Base-by-base conservation (phyloP, 1,140 invertebrate species). In the Drosophila simulans region DNA sequence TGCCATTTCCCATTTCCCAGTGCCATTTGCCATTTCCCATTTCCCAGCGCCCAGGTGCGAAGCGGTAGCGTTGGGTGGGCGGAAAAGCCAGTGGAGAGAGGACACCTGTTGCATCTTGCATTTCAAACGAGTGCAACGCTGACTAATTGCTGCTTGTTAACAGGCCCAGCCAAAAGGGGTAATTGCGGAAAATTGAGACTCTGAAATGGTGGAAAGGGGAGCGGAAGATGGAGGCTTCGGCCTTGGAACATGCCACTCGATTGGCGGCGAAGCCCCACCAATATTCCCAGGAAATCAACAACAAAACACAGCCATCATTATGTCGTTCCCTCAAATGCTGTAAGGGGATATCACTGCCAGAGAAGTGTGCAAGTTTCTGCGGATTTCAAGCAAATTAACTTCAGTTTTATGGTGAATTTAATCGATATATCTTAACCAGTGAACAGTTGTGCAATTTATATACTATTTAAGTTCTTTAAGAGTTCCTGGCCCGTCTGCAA, bases 111-210 rank as follows among this genome's bases (percentile, higher is more conserved):
- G 80, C 77, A 84, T 71, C 70, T 68, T 62, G 51, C 68, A 72
- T 58, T 72, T 69, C 51, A 27, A 46, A 31, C 39, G 70, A 22
- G 34, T 35, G 66, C 71, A 64, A 20, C 42, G 40, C 34, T 54
- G 78, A 71, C 77, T 79, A 83, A 83, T 83, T 84, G 80, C 63
- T 64, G 71, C 71, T 74, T 64, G 56, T 65, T 65, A 63, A 42
- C 46, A 43, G 62, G 20, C 76, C 37, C 55, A 35, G 45, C 35
- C 35, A 56, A 53, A 46, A 57, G 55, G 58, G 43, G 49, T 77
- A 81, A 76, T 60, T 80, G 35, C 43, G 35, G 46, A 54, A 70
- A 81, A 76, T 42, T 48, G 54, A 48, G 51, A 49, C 35, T 20
- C 22, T 40, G 56, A 15, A 20, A n/a, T 45, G 22, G 35, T 20